These are phyloP conservation scores for Aphis gossypii DNA, from an alignment of 1,140 invertebrate species.

Conservation along the genomic window DNA sequence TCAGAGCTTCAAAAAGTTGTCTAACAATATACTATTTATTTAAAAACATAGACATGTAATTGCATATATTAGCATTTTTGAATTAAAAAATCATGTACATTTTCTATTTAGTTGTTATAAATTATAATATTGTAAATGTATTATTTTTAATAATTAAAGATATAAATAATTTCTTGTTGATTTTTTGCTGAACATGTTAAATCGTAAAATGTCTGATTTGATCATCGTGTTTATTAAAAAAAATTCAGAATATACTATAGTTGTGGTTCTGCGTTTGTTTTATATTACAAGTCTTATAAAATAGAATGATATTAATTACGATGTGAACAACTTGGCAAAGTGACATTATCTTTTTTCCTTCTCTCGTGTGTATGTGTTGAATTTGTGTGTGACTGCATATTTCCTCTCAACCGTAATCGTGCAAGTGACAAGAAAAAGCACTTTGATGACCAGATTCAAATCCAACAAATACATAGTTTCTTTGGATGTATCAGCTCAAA, in stretches of 20 bases:
- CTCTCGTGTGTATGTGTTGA: background rate
- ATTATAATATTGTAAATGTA: no score
- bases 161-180: background rate
- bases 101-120: no score
- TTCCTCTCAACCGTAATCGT: background rate
- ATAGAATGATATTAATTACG: background rate
- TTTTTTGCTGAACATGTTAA: background rate
- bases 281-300: slow-evolving; percentile 4
- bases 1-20: no score
- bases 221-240: background rate
- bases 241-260: background rate
- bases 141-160: background rate
- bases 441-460: background rate
- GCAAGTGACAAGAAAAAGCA: background rate
- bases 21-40: no score
- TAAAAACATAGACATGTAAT: no score
- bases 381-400: background rate
- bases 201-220: background rate
- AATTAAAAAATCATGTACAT: no score
- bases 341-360: background rate
- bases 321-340: background rate
- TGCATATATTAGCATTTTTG: no score
- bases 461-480: background rate
- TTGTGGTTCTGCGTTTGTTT: background rate
- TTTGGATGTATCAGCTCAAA: background rate